Conservation (phyloP, 2,888 invertebrate genomes). For the Caenorhabditis parvicauda region DNA sequence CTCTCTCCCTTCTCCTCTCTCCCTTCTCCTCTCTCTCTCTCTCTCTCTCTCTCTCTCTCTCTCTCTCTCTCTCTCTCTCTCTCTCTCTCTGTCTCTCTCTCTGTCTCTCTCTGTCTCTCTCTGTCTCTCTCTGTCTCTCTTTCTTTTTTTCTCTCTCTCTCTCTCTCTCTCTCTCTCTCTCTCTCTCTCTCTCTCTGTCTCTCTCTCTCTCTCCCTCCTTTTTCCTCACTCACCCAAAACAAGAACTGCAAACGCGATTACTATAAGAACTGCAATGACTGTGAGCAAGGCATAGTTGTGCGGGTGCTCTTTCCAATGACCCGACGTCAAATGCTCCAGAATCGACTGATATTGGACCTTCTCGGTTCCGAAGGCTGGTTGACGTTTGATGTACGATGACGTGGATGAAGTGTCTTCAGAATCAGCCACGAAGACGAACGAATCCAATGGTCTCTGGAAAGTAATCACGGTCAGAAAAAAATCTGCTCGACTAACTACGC, state of each 20-base stretch:
- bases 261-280: constrained; percentile 40
- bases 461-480: no score
- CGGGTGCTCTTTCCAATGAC: constrained; percentile 46
- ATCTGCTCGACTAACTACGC: no score
- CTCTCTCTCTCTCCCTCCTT: not conserved
- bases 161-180: not conserved
- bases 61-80: not conserved
- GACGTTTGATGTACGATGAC: constrained; percentile 46
- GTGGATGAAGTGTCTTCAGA: constrained; percentile 6
- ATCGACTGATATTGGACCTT: constrained; percentile 41
- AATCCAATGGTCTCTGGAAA: constrained; percentile 40
- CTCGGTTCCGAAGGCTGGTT: constrained; percentile 44
- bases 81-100: not conserved
- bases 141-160: constrained; percentile 1
- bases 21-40: not conserved
- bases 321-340: constrained; percentile 41
- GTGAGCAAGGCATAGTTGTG: constrained; percentile 51
- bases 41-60: not conserved
- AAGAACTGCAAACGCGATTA: constrained; percentile 43
- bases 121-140: not conserved
- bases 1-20: not conserved
- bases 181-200: not conserved
- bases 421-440: constrained; percentile 27
- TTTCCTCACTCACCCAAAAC: constrained; percentile 18
- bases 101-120: not conserved